A percentile compares a stretch with the other conserved stretches of the same genome.
These are phyloP conservation scores for Diplosoma virens DNA, from an alignment of 23 tunicate genomes.

Conservation along the genomic window DNA sequence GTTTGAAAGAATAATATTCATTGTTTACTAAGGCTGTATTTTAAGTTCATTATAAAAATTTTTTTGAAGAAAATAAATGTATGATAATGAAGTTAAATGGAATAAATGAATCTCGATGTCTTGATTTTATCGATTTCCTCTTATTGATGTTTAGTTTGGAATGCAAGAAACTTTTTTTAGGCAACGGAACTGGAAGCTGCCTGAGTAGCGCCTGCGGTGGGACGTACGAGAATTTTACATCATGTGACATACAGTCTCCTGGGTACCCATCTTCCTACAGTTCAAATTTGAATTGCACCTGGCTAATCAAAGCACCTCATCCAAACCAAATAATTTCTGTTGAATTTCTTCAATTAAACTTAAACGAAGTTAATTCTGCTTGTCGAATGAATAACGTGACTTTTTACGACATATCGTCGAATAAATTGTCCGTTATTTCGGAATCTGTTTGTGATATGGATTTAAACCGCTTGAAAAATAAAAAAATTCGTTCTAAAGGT, in stretches of 20 bases:
- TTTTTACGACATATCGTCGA: constrained; percentile 15
- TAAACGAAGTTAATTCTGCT: background rate
- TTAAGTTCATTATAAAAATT: too few relatives aligned
- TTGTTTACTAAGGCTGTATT: too few relatives aligned
- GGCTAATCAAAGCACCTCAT: constrained; percentile 32
- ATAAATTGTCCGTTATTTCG: background rate
- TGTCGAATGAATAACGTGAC: constrained; percentile 42
- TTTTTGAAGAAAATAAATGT: too few relatives aligned
- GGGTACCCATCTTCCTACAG: constrained; percentile 29
- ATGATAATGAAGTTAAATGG: too few relatives aligned
- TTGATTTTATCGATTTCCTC: too few relatives aligned
- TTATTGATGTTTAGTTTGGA: too few relatives aligned
- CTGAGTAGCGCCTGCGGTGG: constrained; percentile 35
- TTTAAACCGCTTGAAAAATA: constrained; percentile 7
- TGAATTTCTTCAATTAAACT: constrained; percentile 10
- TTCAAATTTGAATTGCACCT: constrained; percentile 37
- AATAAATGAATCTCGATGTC: too few relatives aligned
- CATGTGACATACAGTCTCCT: constrained; percentile 38
- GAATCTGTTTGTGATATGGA: constrained; percentile 32
- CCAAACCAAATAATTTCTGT: background rate
- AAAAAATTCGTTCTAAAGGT: constrained; percentile 13
- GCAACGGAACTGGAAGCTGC: background rate
- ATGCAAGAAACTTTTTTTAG: too few relatives aligned
- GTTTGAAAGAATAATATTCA: too few relatives aligned
- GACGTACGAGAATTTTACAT: background rate